Evolutionary conservation across 2,113 vertebrate species (phyloP).

Genomic region (Scopus umbretta): DNA sequence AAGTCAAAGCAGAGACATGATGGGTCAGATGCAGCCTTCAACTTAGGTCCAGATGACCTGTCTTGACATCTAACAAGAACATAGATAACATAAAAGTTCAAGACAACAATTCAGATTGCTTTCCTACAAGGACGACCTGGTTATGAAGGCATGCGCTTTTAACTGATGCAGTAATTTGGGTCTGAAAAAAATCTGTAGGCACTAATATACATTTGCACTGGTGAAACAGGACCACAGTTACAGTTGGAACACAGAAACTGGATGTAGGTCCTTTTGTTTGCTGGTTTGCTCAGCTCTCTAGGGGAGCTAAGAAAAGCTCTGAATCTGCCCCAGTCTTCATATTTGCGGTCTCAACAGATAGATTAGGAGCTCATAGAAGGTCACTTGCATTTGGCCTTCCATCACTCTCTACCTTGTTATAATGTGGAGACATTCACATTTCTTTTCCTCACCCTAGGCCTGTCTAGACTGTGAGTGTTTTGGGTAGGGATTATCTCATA

Average conservation of each 20-base stretch:
- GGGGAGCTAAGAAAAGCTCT: neutral
- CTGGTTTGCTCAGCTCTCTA: neutral
- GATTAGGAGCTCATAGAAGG: neutral
- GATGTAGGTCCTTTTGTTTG: neutral
- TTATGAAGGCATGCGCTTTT: neutral
- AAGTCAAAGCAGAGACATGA: neutral
- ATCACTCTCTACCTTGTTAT: neutral
- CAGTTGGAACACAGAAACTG: neutral
- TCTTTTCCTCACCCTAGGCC: neutral
- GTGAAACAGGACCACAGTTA: neutral
- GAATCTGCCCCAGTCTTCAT: no score
- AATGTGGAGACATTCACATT: neutral
- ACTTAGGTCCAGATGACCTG: neutral
- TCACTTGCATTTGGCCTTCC: neutral
- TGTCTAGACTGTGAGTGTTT: neutral
- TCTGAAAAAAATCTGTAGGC: neutral
- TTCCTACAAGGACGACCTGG: neutral
- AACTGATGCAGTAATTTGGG: neutral
- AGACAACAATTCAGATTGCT: neutral
- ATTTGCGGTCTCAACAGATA: neutral
- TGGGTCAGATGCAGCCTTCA: neutral
- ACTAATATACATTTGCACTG: neutral
- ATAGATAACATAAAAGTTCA: neutral
- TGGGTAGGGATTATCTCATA: neutral
- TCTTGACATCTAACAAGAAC: neutral